phyloP scores from a whole-genome alignment of 2,888 invertebrate species.

The Diaperis boleti region DNA sequence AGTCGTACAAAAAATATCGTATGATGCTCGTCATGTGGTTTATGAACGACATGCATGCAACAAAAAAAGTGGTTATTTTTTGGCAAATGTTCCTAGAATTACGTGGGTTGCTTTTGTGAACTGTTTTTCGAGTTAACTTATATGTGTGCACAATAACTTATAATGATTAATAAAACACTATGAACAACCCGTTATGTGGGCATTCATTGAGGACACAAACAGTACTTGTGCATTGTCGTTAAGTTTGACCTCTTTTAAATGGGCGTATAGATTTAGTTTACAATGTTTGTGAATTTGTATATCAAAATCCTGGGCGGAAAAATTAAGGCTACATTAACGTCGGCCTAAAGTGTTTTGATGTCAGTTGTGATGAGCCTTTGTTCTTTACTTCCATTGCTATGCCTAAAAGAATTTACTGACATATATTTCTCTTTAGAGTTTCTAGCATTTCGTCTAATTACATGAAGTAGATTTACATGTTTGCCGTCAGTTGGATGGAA shows the following conservation, averaged over 20 bases:
- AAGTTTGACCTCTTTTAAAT: conserved; percentile 8
- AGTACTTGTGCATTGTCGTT: background rate
- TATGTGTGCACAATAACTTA: conserved; percentile 3
- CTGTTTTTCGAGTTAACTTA: conserved; percentile 8
- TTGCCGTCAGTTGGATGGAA: background rate
- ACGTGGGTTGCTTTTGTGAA: background rate
- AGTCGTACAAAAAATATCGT: too few species aligned
- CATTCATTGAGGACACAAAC: conserved; percentile 26
- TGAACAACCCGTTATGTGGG: conserved; percentile 8
- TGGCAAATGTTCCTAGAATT: too few species aligned
- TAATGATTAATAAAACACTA: background rate
- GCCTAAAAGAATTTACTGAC: background rate
- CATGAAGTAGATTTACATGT: conserved; percentile 10
- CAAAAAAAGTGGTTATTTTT: too few species aligned
- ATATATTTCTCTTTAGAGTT: background rate
- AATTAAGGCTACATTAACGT: background rate
- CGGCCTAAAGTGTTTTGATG: too few species aligned
- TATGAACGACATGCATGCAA: too few species aligned
- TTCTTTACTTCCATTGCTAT: too few species aligned
- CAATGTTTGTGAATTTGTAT: background rate
- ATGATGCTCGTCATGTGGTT: too few species aligned
- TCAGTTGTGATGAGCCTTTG: too few species aligned
- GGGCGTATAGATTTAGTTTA: background rate
- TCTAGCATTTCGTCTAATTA: background rate
- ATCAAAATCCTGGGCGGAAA: background rate